phyloP scores from a whole-genome alignment of 2,888 invertebrate genomes.

The Leptinotarsa juncta region DNA sequence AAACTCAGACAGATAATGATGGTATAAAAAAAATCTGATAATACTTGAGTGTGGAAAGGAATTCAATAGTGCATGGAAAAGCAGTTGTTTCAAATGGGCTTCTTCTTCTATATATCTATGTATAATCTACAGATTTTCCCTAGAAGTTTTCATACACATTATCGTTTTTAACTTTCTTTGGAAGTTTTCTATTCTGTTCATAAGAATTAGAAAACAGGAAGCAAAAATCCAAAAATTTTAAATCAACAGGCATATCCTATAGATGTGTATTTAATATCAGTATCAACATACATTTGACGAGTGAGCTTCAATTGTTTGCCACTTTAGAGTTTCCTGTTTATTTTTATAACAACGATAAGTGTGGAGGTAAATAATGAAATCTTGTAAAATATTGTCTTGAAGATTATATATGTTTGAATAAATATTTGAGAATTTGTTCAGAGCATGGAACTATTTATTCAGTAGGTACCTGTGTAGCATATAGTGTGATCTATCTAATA shows the following conservation, averaged over 20 bases:
- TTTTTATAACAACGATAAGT: background rate
- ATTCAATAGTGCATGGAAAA: too few species aligned
- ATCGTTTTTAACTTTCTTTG: too few species aligned
- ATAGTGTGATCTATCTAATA: background rate
- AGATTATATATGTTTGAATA: conserved; percentile 14
- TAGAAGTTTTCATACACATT: too few species aligned
- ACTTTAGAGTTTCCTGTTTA: background rate
- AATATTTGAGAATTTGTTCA: conserved; percentile 11
- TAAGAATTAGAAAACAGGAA: background rate
- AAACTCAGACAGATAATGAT: too few species aligned
- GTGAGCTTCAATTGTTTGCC: conserved; percentile 4
- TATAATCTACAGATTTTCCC: too few species aligned
- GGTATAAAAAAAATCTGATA: too few species aligned
- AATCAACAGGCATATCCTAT: background rate
- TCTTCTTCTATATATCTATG: too few species aligned
- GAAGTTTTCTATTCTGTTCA: background rate
- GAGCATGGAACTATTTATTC: background rate
- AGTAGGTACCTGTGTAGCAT: background rate
- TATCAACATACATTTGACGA: background rate
- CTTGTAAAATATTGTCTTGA: conserved; percentile 14
- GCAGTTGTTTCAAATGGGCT: too few species aligned
- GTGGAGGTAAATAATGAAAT: conserved; percentile 2
- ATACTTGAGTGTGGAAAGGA: too few species aligned
- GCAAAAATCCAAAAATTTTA: background rate
- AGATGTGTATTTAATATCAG: background rate